Percentiles rank a stretch among this genome's conserved stretches.
These are phyloP conservation scores for Orthosia gracilis DNA, from an alignment of 2,888 invertebrate species.

Conservation along the genomic window DNA sequence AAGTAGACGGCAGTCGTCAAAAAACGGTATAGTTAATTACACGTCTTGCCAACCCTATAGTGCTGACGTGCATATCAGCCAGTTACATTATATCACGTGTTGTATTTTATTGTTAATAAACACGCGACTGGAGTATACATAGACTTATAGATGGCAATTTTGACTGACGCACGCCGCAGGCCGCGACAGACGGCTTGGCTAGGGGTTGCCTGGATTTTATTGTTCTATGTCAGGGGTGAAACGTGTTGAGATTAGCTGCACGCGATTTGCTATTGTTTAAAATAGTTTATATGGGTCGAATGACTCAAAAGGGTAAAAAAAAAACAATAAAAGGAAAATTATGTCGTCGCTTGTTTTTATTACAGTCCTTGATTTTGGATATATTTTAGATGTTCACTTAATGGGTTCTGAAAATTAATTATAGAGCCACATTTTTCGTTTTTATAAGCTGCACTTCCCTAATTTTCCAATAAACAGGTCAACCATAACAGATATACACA, in stretches of 20 bases:
- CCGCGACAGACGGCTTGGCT: slow-evolving; percentile 36
- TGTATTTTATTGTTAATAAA: slow-evolving; percentile 45
- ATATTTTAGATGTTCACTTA: neutral
- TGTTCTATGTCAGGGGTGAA: slow-evolving; percentile 40
- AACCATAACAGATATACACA: neutral
- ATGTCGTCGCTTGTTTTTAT: slow-evolving; percentile 12
- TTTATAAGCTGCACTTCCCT: neutral
- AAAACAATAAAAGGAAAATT: slow-evolving; percentile 11
- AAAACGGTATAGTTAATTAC: slow-evolving; percentile 24
- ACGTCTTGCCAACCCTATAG: slow-evolving; percentile 29
- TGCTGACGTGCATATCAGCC: slow-evolving; percentile 46
- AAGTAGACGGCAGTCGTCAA: slow-evolving; percentile 8
- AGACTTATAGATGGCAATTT: slow-evolving; percentile 15
- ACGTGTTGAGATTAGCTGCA: slow-evolving; percentile 46
- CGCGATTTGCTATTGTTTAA: slow-evolving; percentile 44
- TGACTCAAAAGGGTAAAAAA: neutral
- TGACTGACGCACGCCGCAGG: slow-evolving; percentile 34
- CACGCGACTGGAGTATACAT: slow-evolving; percentile 40
- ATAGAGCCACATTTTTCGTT: neutral
- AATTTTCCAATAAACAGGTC: neutral
- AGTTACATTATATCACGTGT: slow-evolving; percentile 44
- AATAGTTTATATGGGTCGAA: slow-evolving; percentile 9
- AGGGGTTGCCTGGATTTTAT: slow-evolving; percentile 43
- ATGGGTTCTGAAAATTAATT: neutral
- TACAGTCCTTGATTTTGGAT: neutral